Percentiles rank a stretch among this genome's conserved stretches.
Evolutionary conservation across 2,888 invertebrate species (phyloP).

Genomic region (Panorpa germanica): DNA sequence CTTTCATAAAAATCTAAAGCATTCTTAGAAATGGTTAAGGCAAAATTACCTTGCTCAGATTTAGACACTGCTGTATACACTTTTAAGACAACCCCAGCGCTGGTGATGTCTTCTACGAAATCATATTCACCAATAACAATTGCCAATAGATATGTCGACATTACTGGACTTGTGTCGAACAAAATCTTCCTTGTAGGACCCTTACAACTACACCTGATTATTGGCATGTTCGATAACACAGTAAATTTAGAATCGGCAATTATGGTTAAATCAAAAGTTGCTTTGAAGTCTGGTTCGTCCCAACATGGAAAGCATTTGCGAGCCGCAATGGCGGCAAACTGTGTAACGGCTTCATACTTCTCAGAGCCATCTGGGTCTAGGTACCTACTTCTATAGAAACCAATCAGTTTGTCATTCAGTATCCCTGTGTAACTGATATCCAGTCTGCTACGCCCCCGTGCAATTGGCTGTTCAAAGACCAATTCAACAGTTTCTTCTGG

Average conservation of each 20-base stretch:
- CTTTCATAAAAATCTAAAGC: conserved; percentile 86
- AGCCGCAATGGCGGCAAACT: conserved; percentile 83
- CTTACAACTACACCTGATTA: conserved; percentile 30
- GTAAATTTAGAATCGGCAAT: conserved; percentile 63
- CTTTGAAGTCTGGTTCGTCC: conserved; percentile 94
- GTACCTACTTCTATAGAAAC: conserved; percentile 88
- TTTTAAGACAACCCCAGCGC: conserved; percentile 63
- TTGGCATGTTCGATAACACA: conserved; percentile 86
- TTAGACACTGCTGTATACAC: conserved; percentile 82
- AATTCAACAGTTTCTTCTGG: conserved; percentile 17
- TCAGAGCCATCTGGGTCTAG: conserved; percentile 51
- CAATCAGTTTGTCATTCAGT: conserved; percentile 85
- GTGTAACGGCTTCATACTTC: conserved; percentile 73
- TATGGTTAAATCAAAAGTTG: conserved; percentile 80
- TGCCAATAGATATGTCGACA: conserved; percentile 92
- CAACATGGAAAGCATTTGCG: conserved; percentile 91
- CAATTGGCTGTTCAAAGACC: conserved; percentile 8
- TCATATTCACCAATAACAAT: conserved; percentile 92
- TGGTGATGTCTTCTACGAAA: conserved; percentile 67
- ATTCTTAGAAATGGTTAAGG: conserved; percentile 76
- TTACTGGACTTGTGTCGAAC: conserved; percentile 74
- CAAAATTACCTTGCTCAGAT: conserved; percentile 80
- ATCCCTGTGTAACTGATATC: conserved; percentile 62
- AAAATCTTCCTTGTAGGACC: conserved; percentile 36
- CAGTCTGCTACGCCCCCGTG: conserved; percentile 37